Base-by-base conservation (phyloP, 1,140 invertebrate genomes). In the Vanessa atalanta region DNA sequence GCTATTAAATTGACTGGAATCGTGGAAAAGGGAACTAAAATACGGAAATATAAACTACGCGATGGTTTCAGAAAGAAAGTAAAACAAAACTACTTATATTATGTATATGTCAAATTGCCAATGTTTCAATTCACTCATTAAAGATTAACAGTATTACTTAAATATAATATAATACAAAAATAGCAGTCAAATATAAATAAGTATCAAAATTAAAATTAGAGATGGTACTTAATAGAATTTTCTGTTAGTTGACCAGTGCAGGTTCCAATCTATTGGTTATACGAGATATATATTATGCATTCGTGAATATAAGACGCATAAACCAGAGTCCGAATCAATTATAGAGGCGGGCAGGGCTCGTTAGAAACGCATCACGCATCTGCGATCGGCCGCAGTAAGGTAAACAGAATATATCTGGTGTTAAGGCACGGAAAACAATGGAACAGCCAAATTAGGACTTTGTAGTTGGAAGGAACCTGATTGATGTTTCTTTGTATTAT, bases 311-410 rank as follows among this genome's bases (percentile, higher is more conserved):
- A 90, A 86, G 75, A 80, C 80, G 89, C 85, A 91, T 92, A 91
- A 91, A 89, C 77, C 84, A 86, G 82, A 77, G 82, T 82, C 84
- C 84, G 89, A 91, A 90, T 92, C 89, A 91, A 92, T 92, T 91
- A 90, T 83, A 75, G 85, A 79, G 81, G 79, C 82, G 82, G 79
- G 74, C 70, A 61, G 81, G 70, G 82, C 89, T 92, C 89, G 89
- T 91, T 92, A 88, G 88, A 90, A 90, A 92, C 90, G 90, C 89
- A 89, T 90, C 88, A 90, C 88, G 89, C 88, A 92, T 92, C 88
- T 90, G 86, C 86, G 90, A 90, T 91, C 85, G 88, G 76, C 77
- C 77, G 79, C 75, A 69, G 82, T 85, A 79, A 85, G 81, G 86
- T 85, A 88, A 89, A 86, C 86, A 86, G 77, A 79, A 78, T 83